phyloP scores from a whole-genome alignment of 2,888 invertebrate genomes.

The Pandemis heparana region DNA sequence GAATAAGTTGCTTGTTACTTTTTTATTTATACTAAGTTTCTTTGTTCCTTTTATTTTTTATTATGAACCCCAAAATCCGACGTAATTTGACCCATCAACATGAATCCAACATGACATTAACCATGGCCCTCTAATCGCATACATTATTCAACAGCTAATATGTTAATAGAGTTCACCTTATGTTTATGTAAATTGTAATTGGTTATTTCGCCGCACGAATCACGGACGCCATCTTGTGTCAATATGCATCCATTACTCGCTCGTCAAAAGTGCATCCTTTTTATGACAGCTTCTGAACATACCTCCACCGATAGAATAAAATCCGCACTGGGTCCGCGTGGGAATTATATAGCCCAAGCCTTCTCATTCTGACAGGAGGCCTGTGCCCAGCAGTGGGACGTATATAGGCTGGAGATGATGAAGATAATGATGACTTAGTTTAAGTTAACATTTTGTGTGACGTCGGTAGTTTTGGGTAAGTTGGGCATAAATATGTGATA shows the following conservation, averaged over 20 bases:
- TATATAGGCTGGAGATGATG: no score
- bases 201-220: constrained; percentile 79
- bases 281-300: background rate
- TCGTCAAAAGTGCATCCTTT: constrained; percentile 10
- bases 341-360: no score
- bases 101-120: constrained; percentile 13
- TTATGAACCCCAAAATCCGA: background rate
- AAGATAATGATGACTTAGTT: no score
- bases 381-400: no score
- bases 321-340: no score
- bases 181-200: constrained; percentile 84
- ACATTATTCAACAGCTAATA: constrained; percentile 78
- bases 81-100: constrained; percentile 13
- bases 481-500: no score
- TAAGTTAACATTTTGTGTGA: no score
- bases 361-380: no score
- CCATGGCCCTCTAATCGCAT: constrained; percentile 51
- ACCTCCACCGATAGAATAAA: no score
- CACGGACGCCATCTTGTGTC: constrained; percentile 68
- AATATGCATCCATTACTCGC: constrained; percentile 67
- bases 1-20: no score
- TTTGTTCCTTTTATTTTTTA: background rate
- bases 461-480: no score
- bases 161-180: constrained; percentile 80
- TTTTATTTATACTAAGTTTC: no score